Evolutionary conservation across 1,140 invertebrate species (phyloP), one percentile per base, ranked within the genome.

Genomic region (Saccostrea glomerata): DNA sequence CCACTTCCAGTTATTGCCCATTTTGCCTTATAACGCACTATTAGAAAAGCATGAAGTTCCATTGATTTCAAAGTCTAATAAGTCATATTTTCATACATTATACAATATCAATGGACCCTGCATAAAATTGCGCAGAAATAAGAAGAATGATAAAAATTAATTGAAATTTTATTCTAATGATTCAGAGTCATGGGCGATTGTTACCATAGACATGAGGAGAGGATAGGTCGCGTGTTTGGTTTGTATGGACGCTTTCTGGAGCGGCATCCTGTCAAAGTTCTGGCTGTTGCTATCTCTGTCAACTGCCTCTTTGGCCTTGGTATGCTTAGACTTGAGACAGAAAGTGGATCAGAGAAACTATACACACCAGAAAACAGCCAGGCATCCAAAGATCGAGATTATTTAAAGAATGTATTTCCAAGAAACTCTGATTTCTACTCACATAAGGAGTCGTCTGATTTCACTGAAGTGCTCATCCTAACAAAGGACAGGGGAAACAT

Each of bases 261-360:
- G 15, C 63, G 82, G 7, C 60, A 86, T 86, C 88, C 88, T 66
- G 82, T 85, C 70, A 63, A 63, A 23, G 36, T 89, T 7, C 20
- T 89, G 0, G 36, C 86, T 25, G 23, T 70, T 0, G 86, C 77
- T 25, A 84, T 89, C 30, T 6, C 47, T 11, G 25, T 89, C 0
- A 89, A 89, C 47, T 86, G 70, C n/a, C 36, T 89, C 17, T 54
- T 83, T 30, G 88, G 88, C 12, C 56, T 89, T 12, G 88, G 88
- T 1, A 66, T 89, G 40, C 7, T 89, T 13, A 5, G 66, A 56
- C 25, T 89, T 17, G 88, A 89, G 58, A 20, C 11, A 7, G 88
- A 89, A 70, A 89, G 85, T 55, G 25, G 83, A 15, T 25, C 60
- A 12, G 88, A 86, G 55, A 73, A 17, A 30, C 85, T 86, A 9